Base-by-base conservation (phyloP, 2,113 vertebrate species). In the Helogale parvula region DNA sequence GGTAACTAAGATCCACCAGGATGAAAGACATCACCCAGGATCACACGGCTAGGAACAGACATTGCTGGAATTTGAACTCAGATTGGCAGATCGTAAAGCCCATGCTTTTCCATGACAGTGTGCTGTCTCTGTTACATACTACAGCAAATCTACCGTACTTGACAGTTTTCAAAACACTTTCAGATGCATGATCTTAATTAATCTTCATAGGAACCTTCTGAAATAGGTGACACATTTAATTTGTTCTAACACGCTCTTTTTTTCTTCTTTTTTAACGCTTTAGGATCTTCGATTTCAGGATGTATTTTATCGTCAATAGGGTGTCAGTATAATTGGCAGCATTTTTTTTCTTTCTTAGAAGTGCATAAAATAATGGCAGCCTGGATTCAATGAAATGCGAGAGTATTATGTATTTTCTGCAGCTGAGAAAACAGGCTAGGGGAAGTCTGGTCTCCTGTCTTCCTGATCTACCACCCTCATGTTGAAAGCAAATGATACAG, bases 101-200 rank as follows among this genome's bases (percentile, higher is more conserved):
- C 2, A 0, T 5, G 17, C 38, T 35, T 50, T 63, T 72, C 12
- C 47, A 4, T 0, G 13, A 84, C 35, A 17, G 3, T 4, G 21
- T 2, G 14, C 68, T 19, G 14, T 50, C 47, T 71, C 16, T 54
- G 1, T 50, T 47, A 54, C 77, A 72, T 27, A 11, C 54, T 47
- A 52, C 33, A 25, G n/a, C 0, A 0, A 52, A 6, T 25, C 57
- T 35, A 13, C 29, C 14, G 11, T 10, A 13, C 68, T 29, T 66
- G 57, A 94, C 94, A 79, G 94, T 85, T 96, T 97, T 84, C 71
- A 68, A 77, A 96, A 94, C 90, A 96, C 80, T 74, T 96, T 35
- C 74, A 79, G 84, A 65, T 76, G 71, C 60, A 21, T 0, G 45
- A 90, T 81, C 80, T 84, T 92, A 88, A 97, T 96, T 57, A 94